These are phyloP conservation scores for Zele albiditarsus DNA, from an alignment of 2,888 invertebrate species.

Conservation along the genomic window DNA sequence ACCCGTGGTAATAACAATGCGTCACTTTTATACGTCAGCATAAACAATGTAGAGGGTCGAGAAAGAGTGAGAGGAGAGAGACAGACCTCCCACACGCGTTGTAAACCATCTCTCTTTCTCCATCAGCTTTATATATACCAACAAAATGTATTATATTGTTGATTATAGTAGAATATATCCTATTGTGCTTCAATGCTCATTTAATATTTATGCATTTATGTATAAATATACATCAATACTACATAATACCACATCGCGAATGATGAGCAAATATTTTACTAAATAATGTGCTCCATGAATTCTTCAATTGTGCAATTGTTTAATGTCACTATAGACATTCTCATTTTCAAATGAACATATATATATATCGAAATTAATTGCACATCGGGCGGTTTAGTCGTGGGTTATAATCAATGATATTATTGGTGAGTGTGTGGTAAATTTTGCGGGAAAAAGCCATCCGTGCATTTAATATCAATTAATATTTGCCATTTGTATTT, in stretches of 20 bases:
- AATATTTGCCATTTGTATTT: conserved; percentile 37
- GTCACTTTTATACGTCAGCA: conserved; percentile 66
- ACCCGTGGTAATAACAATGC: conserved; percentile 64
- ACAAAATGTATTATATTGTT: background rate
- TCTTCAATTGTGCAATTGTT: background rate
- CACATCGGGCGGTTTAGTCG: background rate
- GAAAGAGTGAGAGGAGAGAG: background rate
- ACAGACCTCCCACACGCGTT: conserved; percentile 50
- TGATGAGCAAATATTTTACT: conserved; percentile 30
- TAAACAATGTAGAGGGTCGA: conserved; percentile 59
- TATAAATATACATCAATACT: background rate
- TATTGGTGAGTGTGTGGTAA: background rate
- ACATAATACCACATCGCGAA: conserved; percentile 19
- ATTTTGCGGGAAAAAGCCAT: conserved; percentile 33
- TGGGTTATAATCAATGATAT: conserved; percentile 1
- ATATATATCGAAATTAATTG: background rate
- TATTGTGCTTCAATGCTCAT: conserved; percentile 12
- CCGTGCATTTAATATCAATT: conserved; percentile 39
- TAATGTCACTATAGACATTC: background rate
- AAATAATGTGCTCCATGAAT: conserved; percentile 35
- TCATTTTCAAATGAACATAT: conserved; percentile 1
- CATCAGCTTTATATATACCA: conserved; percentile 41
- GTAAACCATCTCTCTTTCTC: conserved; percentile 24
- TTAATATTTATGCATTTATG: conserved; percentile 17
- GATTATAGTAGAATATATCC: background rate